Percentiles rank a stretch among this genome's conserved stretches.
These are phyloP conservation scores for Gymnobelideus leadbeateri DNA, from an alignment of 2,113 vertebrate genomes.

Conservation along the genomic window DNA sequence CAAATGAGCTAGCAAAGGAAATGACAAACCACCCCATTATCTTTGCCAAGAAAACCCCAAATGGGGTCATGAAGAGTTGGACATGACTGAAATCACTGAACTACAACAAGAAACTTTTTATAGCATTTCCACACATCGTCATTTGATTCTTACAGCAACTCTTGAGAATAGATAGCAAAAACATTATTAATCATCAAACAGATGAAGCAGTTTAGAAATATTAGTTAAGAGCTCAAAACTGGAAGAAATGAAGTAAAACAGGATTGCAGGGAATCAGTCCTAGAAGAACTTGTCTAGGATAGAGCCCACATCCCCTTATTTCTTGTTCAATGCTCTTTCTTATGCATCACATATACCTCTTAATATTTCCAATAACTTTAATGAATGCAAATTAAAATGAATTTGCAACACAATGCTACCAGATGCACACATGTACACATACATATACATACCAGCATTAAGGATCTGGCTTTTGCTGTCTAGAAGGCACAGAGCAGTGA, in stretches of 20 bases:
- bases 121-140: background rate
- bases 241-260: background rate
- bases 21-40: background rate
- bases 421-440: background rate
- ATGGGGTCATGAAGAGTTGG: background rate
- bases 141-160: background rate
- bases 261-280: background rate
- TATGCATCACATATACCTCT: background rate
- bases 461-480: background rate
- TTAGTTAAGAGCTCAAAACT: background rate
- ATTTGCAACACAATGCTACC: conserved; percentile 29
- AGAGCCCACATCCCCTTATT: background rate
- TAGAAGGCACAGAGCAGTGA: conserved; percentile 23
- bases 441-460: background rate
- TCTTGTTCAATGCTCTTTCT: background rate
- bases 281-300: background rate
- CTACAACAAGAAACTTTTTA: background rate
- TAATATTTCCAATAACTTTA: background rate
- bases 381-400: background rate
- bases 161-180: background rate
- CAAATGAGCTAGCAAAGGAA: background rate
- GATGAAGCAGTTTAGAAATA: background rate
- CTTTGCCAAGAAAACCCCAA: background rate
- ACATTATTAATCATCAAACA: background rate
- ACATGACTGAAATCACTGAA: background rate